Percentiles rank a stretch among this genome's conserved stretches.
Conservation (phyloP, 2,888 invertebrate species). For the Xestobium rufovillosum region DNA sequence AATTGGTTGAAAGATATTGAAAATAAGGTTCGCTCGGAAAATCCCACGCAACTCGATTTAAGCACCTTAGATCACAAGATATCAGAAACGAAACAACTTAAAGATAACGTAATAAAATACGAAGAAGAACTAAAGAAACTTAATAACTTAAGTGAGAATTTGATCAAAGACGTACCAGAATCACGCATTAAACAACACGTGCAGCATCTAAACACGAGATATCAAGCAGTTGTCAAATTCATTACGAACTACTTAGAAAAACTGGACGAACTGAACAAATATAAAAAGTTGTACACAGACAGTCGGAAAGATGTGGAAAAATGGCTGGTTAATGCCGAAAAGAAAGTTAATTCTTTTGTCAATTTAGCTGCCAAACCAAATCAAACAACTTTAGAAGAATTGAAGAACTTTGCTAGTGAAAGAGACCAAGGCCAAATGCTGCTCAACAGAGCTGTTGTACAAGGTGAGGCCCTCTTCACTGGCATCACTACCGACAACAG, state of each 20-base stretch:
- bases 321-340: slow-evolving; percentile 72
- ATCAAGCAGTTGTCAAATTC: slow-evolving; percentile 67
- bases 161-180: slow-evolving; percentile 72
- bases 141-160: slow-evolving; percentile 59
- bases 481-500: slow-evolving; percentile 82
- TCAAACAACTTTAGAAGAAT: slow-evolving; percentile 65
- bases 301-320: slow-evolving; percentile 62
- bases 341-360: slow-evolving; percentile 64
- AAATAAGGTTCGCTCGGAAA: slow-evolving; percentile 64
- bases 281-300: slow-evolving; percentile 60
- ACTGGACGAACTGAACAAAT: slow-evolving; percentile 61
- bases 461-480: slow-evolving; percentile 76
- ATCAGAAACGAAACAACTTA: slow-evolving; percentile 55
- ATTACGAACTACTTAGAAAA: slow-evolving; percentile 63
- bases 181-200: slow-evolving; percentile 75
- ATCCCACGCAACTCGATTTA: slow-evolving; percentile 62
- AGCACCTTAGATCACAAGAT: slow-evolving; percentile 63
- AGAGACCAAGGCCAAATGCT: slow-evolving; percentile 74
- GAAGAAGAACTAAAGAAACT: slow-evolving; percentile 61
- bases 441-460: slow-evolving; percentile 72
- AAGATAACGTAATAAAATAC: slow-evolving; percentile 57
- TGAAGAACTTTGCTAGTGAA: slow-evolving; percentile 64
- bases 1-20: slow-evolving; percentile 76
- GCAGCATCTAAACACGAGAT: slow-evolving; percentile 67
- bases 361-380: slow-evolving; percentile 72